phyloP scores from a whole-genome alignment of 2,797 vertebrate genomes.

The Rhinichthys osculus region DNA sequence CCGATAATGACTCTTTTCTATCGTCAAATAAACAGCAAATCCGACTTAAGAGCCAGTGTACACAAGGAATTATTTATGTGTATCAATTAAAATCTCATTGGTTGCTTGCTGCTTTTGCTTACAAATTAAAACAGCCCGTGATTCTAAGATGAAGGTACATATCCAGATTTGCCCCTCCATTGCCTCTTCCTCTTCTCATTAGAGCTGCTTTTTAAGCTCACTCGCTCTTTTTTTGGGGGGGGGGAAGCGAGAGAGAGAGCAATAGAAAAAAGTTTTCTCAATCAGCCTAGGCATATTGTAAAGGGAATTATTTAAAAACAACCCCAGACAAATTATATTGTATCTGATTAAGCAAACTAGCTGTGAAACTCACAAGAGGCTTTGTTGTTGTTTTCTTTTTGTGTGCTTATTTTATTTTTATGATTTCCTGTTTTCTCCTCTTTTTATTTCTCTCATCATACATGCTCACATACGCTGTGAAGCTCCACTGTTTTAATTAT shows the following conservation, averaged over 20 bases:
- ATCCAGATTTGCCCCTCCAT: conserved; percentile 74
- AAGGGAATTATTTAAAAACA: conserved; percentile 72
- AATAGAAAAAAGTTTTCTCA: conserved; percentile 61
- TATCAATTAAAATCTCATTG: conserved; percentile 93
- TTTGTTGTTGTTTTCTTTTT: conserved; percentile 61
- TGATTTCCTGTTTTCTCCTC: conserved; percentile 53
- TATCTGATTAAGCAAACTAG: conserved; percentile 77
- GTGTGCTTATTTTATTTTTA: conserved; percentile 10
- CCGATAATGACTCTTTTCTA: conserved; percentile 81
- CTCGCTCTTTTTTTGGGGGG: conserved; percentile 12
- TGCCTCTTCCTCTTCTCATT: conserved; percentile 73
- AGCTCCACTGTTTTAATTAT: conserved; percentile 66
- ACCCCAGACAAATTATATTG: conserved; percentile 75
- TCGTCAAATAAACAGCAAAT: conserved; percentile 86
- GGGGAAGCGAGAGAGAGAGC: background rate
- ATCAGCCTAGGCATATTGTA: conserved; percentile 68
- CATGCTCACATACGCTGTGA: conserved; percentile 33
- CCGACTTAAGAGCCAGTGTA: conserved; percentile 85
- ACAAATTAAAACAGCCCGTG: conserved; percentile 79
- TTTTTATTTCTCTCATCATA: conserved; percentile 29
- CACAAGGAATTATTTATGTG: conserved; percentile 94
- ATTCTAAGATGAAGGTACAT: conserved; percentile 82
- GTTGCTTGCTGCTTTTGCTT: conserved; percentile 84
- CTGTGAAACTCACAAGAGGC: conserved; percentile 71
- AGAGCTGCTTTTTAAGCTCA: conserved; percentile 71